These are phyloP conservation scores for Lasioglossum figueresi DNA, from an alignment of 2,888 invertebrate species.

Conservation along the genomic window DNA sequence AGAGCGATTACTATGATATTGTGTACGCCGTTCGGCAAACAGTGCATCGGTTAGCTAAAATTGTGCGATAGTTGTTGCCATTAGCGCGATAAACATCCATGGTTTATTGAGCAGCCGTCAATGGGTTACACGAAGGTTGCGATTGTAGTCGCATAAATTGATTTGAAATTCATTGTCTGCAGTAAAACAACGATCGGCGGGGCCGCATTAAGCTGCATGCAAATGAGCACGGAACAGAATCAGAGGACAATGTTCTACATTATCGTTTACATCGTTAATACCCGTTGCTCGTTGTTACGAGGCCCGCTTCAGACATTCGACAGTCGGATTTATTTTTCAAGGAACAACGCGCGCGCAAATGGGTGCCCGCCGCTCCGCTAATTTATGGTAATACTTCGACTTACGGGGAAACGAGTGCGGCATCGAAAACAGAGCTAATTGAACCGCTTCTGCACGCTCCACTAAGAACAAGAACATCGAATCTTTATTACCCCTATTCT, in stretches of 20 bases:
- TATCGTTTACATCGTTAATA: conserved; percentile 69
- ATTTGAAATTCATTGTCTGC: conserved; percentile 67
- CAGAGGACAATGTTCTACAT: conserved; percentile 64
- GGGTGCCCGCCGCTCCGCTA: background rate
- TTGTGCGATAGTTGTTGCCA: conserved; percentile 22
- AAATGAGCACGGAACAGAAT: conserved; percentile 62
- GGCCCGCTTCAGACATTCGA: conserved; percentile 42
- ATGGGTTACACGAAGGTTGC: conserved; percentile 55
- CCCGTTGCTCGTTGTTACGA: conserved; percentile 44
- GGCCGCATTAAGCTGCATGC: conserved; percentile 65
- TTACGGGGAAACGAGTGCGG: background rate
- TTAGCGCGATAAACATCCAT: conserved; percentile 36
- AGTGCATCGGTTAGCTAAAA: background rate
- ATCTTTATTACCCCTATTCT: background rate
- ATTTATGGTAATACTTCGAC: conserved; percentile 12
- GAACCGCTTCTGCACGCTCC: background rate
- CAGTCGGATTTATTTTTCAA: conserved; percentile 52
- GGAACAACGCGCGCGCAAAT: conserved; percentile 19
- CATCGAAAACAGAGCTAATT: conserved; percentile 7
- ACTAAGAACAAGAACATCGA: background rate
- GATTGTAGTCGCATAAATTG: conserved; percentile 64
- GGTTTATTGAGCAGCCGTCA: conserved; percentile 41
- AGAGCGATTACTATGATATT: background rate
- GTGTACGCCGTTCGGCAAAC: background rate
- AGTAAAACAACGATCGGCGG: conserved; percentile 65